These are phyloP conservation scores for Cygnus olor DNA, from an alignment of 2,797 vertebrate genomes.

Conservation along the genomic window DNA sequence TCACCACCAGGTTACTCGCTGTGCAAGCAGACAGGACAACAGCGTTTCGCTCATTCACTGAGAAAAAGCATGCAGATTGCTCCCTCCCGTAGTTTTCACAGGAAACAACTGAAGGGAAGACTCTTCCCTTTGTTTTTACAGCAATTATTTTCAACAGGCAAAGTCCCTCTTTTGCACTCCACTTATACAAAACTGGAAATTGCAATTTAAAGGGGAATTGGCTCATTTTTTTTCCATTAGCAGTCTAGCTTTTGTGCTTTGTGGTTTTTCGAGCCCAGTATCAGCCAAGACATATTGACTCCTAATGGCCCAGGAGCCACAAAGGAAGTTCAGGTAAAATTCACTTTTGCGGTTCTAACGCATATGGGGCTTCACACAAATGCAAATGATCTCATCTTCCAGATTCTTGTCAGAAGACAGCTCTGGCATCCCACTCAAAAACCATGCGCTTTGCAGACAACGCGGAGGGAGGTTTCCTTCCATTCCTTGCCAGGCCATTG, in stretches of 20 bases:
- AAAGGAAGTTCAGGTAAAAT: neutral
- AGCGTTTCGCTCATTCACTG: accelerated
- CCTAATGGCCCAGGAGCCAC: neutral
- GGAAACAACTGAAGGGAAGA: neutral
- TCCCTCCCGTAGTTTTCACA: neutral
- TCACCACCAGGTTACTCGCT: neutral
- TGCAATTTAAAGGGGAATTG: neutral
- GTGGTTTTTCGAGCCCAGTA: neutral
- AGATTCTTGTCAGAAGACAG: neutral
- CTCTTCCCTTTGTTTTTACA: neutral
- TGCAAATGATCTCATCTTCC: neutral
- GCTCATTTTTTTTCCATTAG: neutral
- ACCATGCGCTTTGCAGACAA: neutral
- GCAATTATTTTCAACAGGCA: neutral
- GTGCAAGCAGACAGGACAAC: neutral
- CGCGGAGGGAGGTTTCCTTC: neutral
- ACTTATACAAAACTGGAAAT: neutral
- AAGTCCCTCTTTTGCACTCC: neutral
- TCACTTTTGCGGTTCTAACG: neutral
- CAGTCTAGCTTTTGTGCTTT: neutral
- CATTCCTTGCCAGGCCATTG: neutral
- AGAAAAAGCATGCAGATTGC: accelerated
- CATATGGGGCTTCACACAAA: neutral
- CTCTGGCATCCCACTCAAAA: neutral
- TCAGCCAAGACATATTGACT: neutral